Base-by-base conservation (phyloP, 2,888 invertebrate species). In the Dorcus hopei region DNA sequence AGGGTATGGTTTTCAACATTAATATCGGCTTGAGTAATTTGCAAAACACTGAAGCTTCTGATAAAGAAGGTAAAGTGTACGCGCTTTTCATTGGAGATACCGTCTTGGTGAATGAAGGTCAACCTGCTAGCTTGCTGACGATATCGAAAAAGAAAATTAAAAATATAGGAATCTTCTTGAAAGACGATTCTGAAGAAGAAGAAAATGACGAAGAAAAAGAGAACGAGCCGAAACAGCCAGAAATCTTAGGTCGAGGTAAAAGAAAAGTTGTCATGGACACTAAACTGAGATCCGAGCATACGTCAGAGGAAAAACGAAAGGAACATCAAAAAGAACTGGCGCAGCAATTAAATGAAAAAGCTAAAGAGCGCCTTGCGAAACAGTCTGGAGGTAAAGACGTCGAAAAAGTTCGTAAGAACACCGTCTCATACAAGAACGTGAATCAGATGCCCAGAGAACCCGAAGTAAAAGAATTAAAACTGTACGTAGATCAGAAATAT, bases 21-120 rank as follows among this genome's bases (percentile, higher is more conserved):
- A 95, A 94, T 73, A 87, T 99, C 65, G 99, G 99, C 9, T 84
- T 99, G 54, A 85, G 92, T 2, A 91, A 90, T 74, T 82, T 99
- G 49, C 81, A 83, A 8, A 97, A 97, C 76, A 85, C 87, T 63
- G 90, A 91, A 19, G 87, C 93, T 1, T 83, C 87, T 5, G 93
- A 95, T 9, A 93, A 92, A 70, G 93, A 93, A 79, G 90, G 90
- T 40, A 96, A 96, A 82, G 85, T 82, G 0, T 97, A 96, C 74
- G 96, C 98, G 0, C 81, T 99, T 2, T 97, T 96, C 73, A 85
- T 99, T 69, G 98, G 97, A 3, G 99, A 99, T 76, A 99, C 98
- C 11, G 95, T 97, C n/a, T 77, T 95, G 67, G 93, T 97, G 0
- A 94, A 93, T 71, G 96, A 97, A 71, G 84, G 81, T 14, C 85